phyloP scores from a whole-genome alignment of 2,888 invertebrate genomes.

The Cynaeus angustus region DNA sequence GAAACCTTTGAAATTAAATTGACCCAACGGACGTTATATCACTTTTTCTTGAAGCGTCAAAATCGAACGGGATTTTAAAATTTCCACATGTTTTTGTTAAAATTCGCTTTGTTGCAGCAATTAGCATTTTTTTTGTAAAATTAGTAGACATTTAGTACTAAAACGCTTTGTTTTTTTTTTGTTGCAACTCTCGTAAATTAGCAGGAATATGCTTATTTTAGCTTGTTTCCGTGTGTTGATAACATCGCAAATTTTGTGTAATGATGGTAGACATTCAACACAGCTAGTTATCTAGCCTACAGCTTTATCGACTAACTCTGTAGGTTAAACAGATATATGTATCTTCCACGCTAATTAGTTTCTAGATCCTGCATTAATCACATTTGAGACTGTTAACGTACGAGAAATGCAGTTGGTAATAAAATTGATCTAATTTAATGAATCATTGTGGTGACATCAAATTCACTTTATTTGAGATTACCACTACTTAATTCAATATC shows the following conservation, averaged over 20 bases:
- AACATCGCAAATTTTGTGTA: not conserved
- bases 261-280: conserved; percentile 3
- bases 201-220: not conserved
- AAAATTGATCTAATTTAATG: not conserved
- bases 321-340: conserved; percentile 4
- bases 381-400: conserved; percentile 6
- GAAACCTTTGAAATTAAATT: too few species aligned
- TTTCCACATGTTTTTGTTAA: too few species aligned
- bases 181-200: not conserved
- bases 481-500: conserved; percentile 36
- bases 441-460: conserved; percentile 9
- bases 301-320: conserved; percentile 20
- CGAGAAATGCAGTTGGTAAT: conserved; percentile 1
- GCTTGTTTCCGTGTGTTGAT: conserved; percentile 1
- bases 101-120: too few species aligned
- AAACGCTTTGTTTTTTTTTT: too few species aligned
- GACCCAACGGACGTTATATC: too few species aligned
- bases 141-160: too few species aligned
- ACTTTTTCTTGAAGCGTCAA: too few species aligned
- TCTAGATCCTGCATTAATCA: conserved; percentile 16
- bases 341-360: conserved; percentile 28
- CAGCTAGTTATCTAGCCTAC: conserved; percentile 8
- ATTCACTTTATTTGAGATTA: conserved; percentile 20
- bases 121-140: too few species aligned
- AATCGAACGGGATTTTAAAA: too few species aligned